phyloP scores from a whole-genome alignment of 2,888 invertebrate genomes.

The Hoplodrina ambigua region DNA sequence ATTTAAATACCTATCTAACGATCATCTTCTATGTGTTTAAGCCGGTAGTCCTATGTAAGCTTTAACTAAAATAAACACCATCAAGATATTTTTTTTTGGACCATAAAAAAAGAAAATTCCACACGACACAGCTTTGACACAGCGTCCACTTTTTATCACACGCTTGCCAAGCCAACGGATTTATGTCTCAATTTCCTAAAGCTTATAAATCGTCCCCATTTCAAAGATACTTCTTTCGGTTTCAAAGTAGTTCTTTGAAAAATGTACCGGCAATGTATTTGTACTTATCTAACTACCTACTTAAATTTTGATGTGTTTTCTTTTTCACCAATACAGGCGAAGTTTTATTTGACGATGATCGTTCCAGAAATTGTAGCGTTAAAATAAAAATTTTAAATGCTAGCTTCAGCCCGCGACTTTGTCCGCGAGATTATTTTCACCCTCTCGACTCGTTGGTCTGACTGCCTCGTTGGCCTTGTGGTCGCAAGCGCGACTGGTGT shows the following conservation, averaged over 20 bases:
- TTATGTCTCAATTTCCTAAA: slow-evolving; percentile 71
- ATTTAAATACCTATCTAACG: no score
- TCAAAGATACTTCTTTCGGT: slow-evolving; percentile 55
- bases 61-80: not conserved
- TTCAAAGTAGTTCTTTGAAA: slow-evolving; percentile 44
- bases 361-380: not conserved
- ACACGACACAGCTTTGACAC: slow-evolving; percentile 52
- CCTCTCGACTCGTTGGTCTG: no score
- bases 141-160: slow-evolving; percentile 63
- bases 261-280: slow-evolving; percentile 27
- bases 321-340: not conserved
- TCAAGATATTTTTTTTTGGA: slow-evolving; percentile 30
- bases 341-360: slow-evolving; percentile 7
- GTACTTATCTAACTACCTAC: not conserved
- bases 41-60: not conserved
- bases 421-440: no score
- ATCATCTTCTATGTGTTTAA: not conserved
- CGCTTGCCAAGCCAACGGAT: slow-evolving; percentile 58
- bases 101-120: slow-evolving; percentile 32
- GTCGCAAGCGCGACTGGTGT: no score
- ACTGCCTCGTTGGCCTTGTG: no score
- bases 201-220: slow-evolving; percentile 67
- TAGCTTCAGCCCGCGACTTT: no score
- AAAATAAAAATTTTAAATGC: not conserved
- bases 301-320: slow-evolving; percentile 18